Percentiles rank a stretch among this genome's conserved stretches.
Conservation (phyloP, 2,113 vertebrate species). For the Neodon shergylaensis region DNA sequence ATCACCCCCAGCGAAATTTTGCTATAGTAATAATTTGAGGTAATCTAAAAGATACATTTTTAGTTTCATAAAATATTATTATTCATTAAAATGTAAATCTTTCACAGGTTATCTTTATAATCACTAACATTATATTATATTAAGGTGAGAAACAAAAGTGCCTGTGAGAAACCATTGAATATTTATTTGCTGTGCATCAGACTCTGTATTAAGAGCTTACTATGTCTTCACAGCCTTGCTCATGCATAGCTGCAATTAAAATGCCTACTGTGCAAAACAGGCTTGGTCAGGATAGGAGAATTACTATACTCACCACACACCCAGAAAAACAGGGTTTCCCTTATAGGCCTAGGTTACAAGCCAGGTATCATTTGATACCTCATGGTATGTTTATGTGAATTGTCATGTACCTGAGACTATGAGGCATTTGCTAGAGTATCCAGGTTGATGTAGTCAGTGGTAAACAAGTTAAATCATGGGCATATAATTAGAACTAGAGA, state of each 20-base stretch:
- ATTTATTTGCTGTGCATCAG: neutral
- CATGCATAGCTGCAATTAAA: neutral
- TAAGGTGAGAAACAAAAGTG: neutral
- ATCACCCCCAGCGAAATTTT: neutral
- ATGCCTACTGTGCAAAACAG: neutral
- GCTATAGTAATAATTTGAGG: neutral
- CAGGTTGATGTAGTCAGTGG: neutral
- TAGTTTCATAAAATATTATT: neutral
- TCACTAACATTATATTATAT: neutral
- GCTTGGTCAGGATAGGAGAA: neutral
- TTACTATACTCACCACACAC: neutral
- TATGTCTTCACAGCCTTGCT: neutral
- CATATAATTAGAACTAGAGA: neutral
- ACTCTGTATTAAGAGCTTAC: neutral
- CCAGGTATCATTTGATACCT: neutral
- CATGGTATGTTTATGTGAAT: neutral
- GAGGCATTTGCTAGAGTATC: neutral
- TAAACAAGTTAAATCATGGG: neutral
- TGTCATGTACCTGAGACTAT: neutral
- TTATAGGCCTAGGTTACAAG: neutral
- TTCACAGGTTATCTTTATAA: neutral
- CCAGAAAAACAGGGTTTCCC: neutral
- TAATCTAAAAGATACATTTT: neutral
- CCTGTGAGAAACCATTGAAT: neutral
- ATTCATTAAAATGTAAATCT: neutral